A percentile compares a stretch with the other conserved stretches of the same genome.
Evolutionary conservation across 2,888 invertebrate species (phyloP).

Genomic region (Electrophaes corylata): DNA sequence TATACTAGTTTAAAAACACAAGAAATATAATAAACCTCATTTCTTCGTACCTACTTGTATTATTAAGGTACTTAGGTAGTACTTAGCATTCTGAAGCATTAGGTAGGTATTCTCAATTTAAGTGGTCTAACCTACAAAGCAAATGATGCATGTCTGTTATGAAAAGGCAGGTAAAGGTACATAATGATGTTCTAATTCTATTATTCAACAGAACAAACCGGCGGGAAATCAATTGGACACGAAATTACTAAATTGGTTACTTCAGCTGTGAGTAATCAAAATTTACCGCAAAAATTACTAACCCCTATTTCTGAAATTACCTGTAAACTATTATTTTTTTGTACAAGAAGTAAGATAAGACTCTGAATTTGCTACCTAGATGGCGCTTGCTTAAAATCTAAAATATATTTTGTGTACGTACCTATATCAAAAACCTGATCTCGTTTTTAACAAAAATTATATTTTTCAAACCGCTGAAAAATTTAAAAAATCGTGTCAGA

Average conservation of each 20-base stretch:
- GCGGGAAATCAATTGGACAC: slow-evolving; percentile 37
- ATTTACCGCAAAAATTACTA: background rate
- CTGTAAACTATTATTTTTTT: background rate
- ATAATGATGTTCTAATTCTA: slow-evolving; percentile 39
- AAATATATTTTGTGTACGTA: background rate
- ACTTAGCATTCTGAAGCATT: background rate
- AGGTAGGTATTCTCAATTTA: slow-evolving; percentile 12
- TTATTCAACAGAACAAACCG: slow-evolving; percentile 37
- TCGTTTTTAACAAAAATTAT: background rate
- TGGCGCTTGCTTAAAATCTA: slow-evolving; percentile 5
- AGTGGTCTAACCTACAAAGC: slow-evolving; percentile 32
- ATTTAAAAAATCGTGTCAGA: background rate
- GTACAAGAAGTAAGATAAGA: background rate
- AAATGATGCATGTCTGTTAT: slow-evolving; percentile 38
- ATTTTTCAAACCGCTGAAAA: slow-evolving; percentile 1
- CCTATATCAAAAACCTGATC: background rate
- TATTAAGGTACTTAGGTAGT: too few species aligned
- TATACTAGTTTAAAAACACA: too few species aligned
- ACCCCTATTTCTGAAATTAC: background rate
- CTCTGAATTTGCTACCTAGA: slow-evolving; percentile 3
- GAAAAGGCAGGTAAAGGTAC: slow-evolving; percentile 22
- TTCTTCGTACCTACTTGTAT: too few species aligned
- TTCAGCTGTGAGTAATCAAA: slow-evolving; percentile 27
- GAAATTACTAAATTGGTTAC: slow-evolving; percentile 29
- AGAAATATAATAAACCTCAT: too few species aligned